Conservation (phyloP, 37 sponge, comb jelly and placozoan genomes). For the Tethya wilhelma region DNA sequence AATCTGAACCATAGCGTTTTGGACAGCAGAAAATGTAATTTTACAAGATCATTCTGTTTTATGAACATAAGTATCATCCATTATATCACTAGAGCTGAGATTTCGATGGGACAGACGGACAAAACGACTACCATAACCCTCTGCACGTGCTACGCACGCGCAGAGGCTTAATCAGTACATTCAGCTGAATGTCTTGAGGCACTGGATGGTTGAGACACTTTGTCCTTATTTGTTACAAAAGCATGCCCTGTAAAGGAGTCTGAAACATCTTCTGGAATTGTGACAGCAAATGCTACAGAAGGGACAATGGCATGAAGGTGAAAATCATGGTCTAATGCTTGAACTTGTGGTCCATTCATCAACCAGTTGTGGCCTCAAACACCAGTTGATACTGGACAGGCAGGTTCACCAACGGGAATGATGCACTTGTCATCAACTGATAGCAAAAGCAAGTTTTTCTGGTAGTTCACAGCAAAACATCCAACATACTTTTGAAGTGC, state of each 20-base stretch:
- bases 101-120: too few species aligned
- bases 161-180: too few species aligned
- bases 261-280: conserved; percentile 1
- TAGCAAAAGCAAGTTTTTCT: neutral
- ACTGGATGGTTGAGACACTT: conserved; percentile 13
- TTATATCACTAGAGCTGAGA: too few species aligned
- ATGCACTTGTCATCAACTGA: conserved; percentile 35
- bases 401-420: conserved; percentile 30
- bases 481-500: neutral
- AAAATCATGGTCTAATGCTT: conserved; percentile 50
- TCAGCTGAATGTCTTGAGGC: conserved; percentile 25
- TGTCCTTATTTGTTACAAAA: conserved; percentile 25
- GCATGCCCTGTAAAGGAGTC: conserved; percentile 43
- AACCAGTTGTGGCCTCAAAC: conserved; percentile 5
- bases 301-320: conserved; percentile 23
- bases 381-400: conserved; percentile 17
- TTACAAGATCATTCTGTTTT: too few species aligned
- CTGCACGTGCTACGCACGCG: too few species aligned
- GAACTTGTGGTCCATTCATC: too few species aligned
- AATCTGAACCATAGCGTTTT: too few species aligned
- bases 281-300: conserved; percentile 24
- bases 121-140: too few species aligned
- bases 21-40: too few species aligned
- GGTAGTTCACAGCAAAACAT: neutral
- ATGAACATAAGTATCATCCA: too few species aligned